Conservation (phyloP, 2,113 vertebrate species). For the Charadrius vociferus region DNA sequence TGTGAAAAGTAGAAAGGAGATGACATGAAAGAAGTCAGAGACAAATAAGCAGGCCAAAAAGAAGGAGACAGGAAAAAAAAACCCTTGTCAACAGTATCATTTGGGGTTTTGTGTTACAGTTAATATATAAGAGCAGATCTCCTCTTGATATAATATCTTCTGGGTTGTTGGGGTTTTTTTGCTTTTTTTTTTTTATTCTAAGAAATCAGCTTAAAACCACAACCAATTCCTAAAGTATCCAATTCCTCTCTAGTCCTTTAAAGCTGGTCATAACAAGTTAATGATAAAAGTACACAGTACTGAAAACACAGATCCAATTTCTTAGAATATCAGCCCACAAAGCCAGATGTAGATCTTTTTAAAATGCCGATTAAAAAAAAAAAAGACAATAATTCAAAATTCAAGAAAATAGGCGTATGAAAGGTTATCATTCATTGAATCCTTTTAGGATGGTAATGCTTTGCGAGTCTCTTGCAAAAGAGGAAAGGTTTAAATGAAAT, state of each 20-base stretch:
- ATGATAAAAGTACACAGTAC: constrained; percentile 8
- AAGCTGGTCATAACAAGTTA: constrained; percentile 12
- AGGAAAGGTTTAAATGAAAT: background rate
- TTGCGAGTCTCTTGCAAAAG: background rate
- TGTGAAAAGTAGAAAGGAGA: background rate
- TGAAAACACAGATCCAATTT: background rate
- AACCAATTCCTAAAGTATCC: background rate
- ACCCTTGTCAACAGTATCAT: background rate
- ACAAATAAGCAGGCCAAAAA: background rate
- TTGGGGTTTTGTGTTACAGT: constrained; percentile 5
- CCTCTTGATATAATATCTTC: background rate
- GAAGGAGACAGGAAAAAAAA: background rate
- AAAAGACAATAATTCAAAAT: background rate
- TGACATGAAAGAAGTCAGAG: background rate
- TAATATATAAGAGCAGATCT: background rate
- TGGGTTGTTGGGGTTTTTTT: too few relatives aligned
- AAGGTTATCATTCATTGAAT: background rate
- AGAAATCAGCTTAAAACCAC: constrained; percentile 7
- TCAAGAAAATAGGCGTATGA: background rate
- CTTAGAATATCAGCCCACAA: background rate
- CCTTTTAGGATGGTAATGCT: background rate
- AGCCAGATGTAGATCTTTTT: background rate
- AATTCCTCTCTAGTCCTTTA: constrained; percentile 10
- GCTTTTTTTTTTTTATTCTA: background rate
- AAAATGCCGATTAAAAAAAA: background rate